A percentile compares a stretch with the other conserved stretches of the same genome.
phyloP scores from a whole-genome alignment of 2,888 invertebrate species.

The Macrosiphum euphorbiae region DNA sequence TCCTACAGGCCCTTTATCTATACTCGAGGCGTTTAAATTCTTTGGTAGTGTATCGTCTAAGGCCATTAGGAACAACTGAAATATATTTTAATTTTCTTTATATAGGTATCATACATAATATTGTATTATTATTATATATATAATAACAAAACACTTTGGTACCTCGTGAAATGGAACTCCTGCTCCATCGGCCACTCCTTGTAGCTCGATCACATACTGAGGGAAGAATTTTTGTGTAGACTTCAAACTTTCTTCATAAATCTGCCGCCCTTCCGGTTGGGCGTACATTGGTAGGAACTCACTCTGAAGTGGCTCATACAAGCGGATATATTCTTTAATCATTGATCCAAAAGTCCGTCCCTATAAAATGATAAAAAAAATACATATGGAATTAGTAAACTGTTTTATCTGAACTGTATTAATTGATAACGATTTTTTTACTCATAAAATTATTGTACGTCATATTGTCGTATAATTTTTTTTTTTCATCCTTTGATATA shows the following conservation, averaged over 20 bases:
- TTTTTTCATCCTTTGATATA: background rate
- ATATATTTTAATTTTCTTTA: background rate
- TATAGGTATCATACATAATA: background rate
- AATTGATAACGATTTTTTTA: background rate
- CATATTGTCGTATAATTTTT: background rate
- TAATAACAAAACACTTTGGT: background rate
- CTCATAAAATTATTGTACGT: background rate
- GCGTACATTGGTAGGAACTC: slow-evolving; percentile 80
- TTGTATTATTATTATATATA: background rate
- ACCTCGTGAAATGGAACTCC: slow-evolving; percentile 78
- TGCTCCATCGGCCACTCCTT: slow-evolving; percentile 89
- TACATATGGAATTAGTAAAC: background rate
- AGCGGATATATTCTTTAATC: slow-evolving; percentile 79
- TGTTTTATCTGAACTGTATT: background rate
- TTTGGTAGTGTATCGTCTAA: slow-evolving; percentile 84
- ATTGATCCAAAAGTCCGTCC: slow-evolving; percentile 83
- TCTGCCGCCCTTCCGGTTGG: slow-evolving; percentile 78
- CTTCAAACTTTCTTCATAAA: slow-evolving; percentile 82
- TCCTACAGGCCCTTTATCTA: slow-evolving; percentile 67
- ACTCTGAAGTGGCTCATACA: slow-evolving; percentile 76
- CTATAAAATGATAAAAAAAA: slow-evolving; percentile 71
- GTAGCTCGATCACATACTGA: slow-evolving; percentile 85
- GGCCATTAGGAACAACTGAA: slow-evolving; percentile 83
- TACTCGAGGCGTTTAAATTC: slow-evolving; percentile 73
- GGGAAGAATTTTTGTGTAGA: slow-evolving; percentile 81